Evolutionary conservation across 2,797 vertebrate species (phyloP).

Genomic region (Anas bahamensis): DNA sequence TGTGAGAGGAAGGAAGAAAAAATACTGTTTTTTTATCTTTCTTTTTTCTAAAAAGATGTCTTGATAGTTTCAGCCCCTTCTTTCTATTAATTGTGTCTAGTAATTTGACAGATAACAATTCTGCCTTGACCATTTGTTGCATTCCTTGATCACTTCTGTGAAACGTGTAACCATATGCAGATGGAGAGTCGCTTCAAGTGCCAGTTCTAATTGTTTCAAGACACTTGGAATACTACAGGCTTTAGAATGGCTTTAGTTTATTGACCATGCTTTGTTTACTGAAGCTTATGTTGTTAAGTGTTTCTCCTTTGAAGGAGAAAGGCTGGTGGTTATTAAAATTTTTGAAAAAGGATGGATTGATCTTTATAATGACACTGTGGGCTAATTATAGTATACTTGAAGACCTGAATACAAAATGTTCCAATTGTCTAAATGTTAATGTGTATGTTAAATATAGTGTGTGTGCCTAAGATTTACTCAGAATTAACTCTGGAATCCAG

Average conservation of each 20-base stretch:
- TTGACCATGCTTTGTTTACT: background rate
- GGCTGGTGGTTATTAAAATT: background rate
- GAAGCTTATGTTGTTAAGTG: background rate
- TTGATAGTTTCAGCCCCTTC: background rate
- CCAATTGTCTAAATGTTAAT: background rate
- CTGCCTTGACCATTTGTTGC: background rate
- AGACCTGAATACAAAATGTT: background rate
- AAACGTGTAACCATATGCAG: background rate
- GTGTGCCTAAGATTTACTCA: background rate
- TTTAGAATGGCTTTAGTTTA: background rate
- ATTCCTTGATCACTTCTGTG: background rate
- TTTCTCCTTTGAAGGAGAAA: background rate
- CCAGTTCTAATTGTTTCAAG: background rate
- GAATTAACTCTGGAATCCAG: slow-evolving; percentile 25
- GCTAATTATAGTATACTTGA: background rate
- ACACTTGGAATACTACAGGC: background rate
- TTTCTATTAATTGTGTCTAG: background rate
- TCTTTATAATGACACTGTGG: background rate
- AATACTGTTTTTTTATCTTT: no score
- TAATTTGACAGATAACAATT: background rate
- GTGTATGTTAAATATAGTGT: background rate
- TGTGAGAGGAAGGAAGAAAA: no score
- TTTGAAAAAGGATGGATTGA: background rate
- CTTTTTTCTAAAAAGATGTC: background rate
- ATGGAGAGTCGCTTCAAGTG: background rate